Percentiles rank a stretch among this genome's conserved stretches.
phyloP scores from a whole-genome alignment of 2,797 vertebrate genomes.

The Alcedo quadribrachys region DNA sequence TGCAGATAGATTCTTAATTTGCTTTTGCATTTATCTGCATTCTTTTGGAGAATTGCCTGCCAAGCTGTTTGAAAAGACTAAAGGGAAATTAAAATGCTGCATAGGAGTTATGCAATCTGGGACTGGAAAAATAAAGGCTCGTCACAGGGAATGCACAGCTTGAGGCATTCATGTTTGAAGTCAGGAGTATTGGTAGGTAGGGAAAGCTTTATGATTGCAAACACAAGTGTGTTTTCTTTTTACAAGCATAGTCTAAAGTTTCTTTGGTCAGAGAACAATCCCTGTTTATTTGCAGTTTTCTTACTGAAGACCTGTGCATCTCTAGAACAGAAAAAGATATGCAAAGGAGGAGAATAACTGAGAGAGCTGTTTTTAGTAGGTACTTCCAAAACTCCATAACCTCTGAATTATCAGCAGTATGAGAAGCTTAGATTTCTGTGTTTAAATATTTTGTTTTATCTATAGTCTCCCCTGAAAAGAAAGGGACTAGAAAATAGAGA shows the following conservation, averaged over 20 bases:
- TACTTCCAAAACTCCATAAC: conserved; percentile 13
- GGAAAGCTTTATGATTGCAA: neutral
- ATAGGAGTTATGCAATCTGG: conserved; percentile 56
- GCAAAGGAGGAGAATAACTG: neutral
- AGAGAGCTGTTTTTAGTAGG: neutral
- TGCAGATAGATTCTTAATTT: conserved; percentile 58
- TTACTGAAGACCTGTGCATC: neutral
- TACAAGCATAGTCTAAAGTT: neutral
- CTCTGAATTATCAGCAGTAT: neutral
- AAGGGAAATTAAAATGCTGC: conserved; percentile 68
- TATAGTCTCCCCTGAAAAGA: neutral
- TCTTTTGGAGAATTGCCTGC: conserved; percentile 68
- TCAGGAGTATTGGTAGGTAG: neutral
- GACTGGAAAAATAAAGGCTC: conserved; percentile 50
- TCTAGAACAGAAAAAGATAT: neutral
- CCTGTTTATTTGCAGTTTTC: neutral
- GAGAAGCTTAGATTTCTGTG: neutral
- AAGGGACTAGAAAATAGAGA: neutral
- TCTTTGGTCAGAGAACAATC: neutral
- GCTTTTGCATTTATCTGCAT: conserved; percentile 69
- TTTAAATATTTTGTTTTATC: neutral
- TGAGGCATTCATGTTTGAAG: conserved; percentile 43
- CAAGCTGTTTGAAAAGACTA: conserved; percentile 53
- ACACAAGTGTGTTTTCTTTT: conserved; percentile 5
- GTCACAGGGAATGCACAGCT: neutral